These are phyloP conservation scores for Drosophila sturtevanti DNA, from an alignment of 1,140 invertebrate genomes.

Conservation along the genomic window DNA sequence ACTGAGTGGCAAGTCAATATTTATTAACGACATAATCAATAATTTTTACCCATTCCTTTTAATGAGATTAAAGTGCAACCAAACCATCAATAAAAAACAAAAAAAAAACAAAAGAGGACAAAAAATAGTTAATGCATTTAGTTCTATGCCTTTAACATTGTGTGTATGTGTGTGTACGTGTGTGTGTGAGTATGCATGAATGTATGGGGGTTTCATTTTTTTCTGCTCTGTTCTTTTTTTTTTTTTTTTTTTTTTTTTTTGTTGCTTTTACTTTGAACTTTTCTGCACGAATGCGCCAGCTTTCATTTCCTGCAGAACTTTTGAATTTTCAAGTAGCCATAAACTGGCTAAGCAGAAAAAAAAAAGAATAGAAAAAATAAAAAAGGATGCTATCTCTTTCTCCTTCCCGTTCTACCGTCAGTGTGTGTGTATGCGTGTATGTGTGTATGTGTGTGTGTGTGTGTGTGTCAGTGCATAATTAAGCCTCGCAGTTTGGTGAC, in stretches of 20 bases:
- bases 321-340: slow-evolving; percentile 62
- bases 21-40: slow-evolving; percentile 76
- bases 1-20: slow-evolving; percentile 63
- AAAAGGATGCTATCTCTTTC: slow-evolving; percentile 12
- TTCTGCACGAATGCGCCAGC: slow-evolving; percentile 74
- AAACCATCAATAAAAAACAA: background rate
- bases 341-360: slow-evolving; percentile 46
- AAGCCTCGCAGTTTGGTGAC: slow-evolving; percentile 60
- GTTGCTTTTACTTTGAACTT: slow-evolving; percentile 50
- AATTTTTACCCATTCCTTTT: slow-evolving; percentile 42
- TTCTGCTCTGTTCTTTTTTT: too few relatives aligned
- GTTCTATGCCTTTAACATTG: slow-evolving; percentile 21
- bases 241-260: slow-evolving; percentile 15
- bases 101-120: slow-evolving; percentile 23
- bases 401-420: background rate
- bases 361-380: slow-evolving; percentile 12
- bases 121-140: slow-evolving; percentile 70
- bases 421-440: slow-evolving; percentile 10
- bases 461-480: slow-evolving; percentile 62
- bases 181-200: background rate
- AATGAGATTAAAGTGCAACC: slow-evolving; percentile 66
- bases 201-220: slow-evolving; percentile 19
- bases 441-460: slow-evolving; percentile 10
- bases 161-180: background rate
- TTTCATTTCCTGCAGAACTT: slow-evolving; percentile 71